Percentiles rank a stretch among this genome's conserved stretches.
These are phyloP conservation scores for Datnioides undecimradiatus DNA, from an alignment of 2,113 vertebrate species.

Conservation along the genomic window DNA sequence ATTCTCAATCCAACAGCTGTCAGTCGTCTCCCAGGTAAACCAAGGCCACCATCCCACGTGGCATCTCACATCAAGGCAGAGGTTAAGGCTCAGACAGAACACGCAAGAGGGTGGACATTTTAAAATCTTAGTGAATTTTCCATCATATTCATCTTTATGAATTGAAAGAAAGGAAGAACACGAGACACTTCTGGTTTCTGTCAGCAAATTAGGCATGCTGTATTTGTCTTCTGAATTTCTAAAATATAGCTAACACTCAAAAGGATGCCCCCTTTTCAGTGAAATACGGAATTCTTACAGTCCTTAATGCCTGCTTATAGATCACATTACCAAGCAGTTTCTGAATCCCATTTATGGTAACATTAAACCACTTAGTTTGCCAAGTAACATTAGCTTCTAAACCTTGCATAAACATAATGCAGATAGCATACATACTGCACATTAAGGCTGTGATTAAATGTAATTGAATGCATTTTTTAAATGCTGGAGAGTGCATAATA, in stretches of 20 bases:
- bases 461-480: background rate
- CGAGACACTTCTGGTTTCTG: background rate
- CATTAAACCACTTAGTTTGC: background rate
- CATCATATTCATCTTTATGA: conserved; percentile 27
- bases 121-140: conserved; percentile 11
- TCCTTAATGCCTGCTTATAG: conserved; percentile 18
- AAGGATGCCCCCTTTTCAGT: background rate
- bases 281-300: background rate
- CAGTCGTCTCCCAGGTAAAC: conserved; percentile 49
- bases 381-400: background rate
- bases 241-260: background rate
- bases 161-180: background rate
- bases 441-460: background rate
- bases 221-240: conserved; percentile 15
- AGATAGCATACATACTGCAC: background rate
- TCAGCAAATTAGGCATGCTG: conserved; percentile 7
- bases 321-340: background rate
- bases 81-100: conserved; percentile 4
- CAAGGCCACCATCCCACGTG: conserved; percentile 27
- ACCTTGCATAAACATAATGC: background rate
- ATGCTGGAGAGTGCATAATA: background rate
- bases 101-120: conserved; percentile 1
- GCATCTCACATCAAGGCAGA: conserved; percentile 6
- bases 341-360: conserved; percentile 19
- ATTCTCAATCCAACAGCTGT: conserved; percentile 64